Base-by-base conservation (phyloP, 1,140 invertebrate species). In the Papilio glaucus region DNA sequence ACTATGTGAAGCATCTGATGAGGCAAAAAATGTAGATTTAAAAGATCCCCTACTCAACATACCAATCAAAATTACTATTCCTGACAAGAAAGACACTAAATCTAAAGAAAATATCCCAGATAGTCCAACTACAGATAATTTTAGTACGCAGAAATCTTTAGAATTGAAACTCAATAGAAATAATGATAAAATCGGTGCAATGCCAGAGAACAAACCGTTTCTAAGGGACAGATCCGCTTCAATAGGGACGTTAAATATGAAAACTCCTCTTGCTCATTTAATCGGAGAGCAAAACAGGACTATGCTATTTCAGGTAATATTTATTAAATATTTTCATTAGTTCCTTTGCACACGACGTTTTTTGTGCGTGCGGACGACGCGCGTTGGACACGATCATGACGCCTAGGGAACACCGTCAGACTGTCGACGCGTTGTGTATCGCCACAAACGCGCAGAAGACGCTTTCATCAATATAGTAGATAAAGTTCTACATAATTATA, bases 281-380 rank as follows among this genome's bases (percentile, higher is more conserved):
- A 93, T 93, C 74, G 94, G 95, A 9, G 96, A 97, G 70, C 96
- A 97, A 76, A 99, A 99, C 93, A 94, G 98, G 24, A 98, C 98
- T 1, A 99, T 99, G 98, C 94, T 99, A 9, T 96, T 96, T 85
- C 96, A 98, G 87, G 96, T 98, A 81, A 93, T 94, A 61, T 57
- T 72, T 24, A 24, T 12, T 41, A 45, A 5, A 15, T 45, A 5
- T 15, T n/a, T n/a, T n/a, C n/a, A n/a, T n/a, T n/a, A n/a, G n/a
- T n/a, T n/a, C n/a, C n/a, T n/a, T n/a, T n/a, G n/a, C n/a, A n/a
- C n/a, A n/a, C n/a, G n/a, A n/a, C n/a, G n/a, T n/a, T n/a, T n/a
- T n/a, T n/a, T n/a, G n/a, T n/a, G n/a, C n/a, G n/a, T n/a, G n/a
- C n/a, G n/a, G n/a, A n/a, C n/a, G n/a, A n/a, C n/a, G n/a, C n/a